A percentile compares a stretch with the other conserved stretches of the same genome.
Conservation (phyloP, 2,113 vertebrate genomes). For the Dromiciops gliroides region DNA sequence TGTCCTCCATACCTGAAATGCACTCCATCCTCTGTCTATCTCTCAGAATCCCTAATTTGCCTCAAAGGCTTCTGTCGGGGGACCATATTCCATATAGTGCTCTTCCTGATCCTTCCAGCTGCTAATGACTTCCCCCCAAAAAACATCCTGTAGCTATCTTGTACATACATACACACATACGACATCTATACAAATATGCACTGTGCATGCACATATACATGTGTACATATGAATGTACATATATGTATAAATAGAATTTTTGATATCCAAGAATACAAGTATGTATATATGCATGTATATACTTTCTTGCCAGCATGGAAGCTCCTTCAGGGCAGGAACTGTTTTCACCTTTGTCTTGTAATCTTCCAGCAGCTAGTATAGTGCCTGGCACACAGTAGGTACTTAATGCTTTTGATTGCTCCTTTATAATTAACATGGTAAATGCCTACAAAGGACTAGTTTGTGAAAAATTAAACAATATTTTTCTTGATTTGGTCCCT, state of each 20-base stretch:
- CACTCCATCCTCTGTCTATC: background rate
- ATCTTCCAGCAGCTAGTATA: too few relatives aligned
- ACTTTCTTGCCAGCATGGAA: background rate
- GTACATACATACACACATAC: too few relatives aligned
- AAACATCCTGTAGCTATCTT: too few relatives aligned
- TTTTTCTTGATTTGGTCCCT: constrained; percentile 10
- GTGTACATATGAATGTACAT: too few relatives aligned
- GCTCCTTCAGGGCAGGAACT: background rate
- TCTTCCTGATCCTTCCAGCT: too few relatives aligned
- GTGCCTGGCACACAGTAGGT: background rate
- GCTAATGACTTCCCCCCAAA: too few relatives aligned
- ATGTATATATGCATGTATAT: background rate
- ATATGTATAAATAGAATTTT: too few relatives aligned
- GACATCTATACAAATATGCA: too few relatives aligned
- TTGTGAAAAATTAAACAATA: constrained; percentile 14
- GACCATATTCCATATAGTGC: background rate
- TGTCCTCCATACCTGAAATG: background rate
- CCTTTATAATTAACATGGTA: background rate
- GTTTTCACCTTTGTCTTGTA: background rate
- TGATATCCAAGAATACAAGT: too few relatives aligned
- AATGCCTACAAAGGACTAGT: background rate
- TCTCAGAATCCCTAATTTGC: background rate
- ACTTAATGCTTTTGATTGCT: background rate
- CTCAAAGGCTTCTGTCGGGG: background rate
- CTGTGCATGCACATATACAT: too few relatives aligned